These are phyloP conservation scores for Listrodromus nycthemerus DNA, from an alignment of 2,888 invertebrate genomes.

Conservation along the genomic window DNA sequence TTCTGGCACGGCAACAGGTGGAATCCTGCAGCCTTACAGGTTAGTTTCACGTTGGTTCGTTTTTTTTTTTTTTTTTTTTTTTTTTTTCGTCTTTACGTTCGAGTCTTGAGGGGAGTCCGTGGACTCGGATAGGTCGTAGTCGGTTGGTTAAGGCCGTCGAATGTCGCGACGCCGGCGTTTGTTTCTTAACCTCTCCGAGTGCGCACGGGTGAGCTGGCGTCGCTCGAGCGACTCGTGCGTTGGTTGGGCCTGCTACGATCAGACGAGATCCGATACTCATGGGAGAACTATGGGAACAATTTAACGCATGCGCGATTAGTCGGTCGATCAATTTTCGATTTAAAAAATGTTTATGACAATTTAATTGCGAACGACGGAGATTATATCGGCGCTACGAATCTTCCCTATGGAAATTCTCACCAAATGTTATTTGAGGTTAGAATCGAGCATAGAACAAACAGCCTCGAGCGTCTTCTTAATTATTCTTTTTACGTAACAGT, in stretches of 20 bases:
- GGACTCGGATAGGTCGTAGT: background rate
- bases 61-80: conserved; percentile 1
- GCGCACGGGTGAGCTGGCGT: conserved; percentile 24
- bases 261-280: conserved; percentile 45
- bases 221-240: conserved; percentile 12
- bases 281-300: conserved; percentile 44
- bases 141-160: conserved; percentile 47
- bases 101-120: background rate
- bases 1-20: conserved; percentile 80
- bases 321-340: background rate
- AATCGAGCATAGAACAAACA: background rate
- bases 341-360: background rate
- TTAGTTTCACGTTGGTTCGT: conserved; percentile 49
- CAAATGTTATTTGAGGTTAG: background rate
- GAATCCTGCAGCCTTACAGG: conserved; percentile 78
- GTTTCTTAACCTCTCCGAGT: conserved; percentile 1
- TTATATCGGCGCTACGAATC: background rate
- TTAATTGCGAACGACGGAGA: background rate
- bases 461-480: background rate
- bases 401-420: background rate
- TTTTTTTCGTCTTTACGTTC: background rate
- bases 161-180: conserved; percentile 7
- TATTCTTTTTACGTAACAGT: background rate
- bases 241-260: conserved; percentile 46
- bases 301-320: background rate